Base-by-base conservation (phyloP, 2,888 invertebrate genomes). In the Drosophila multiciliata region DNA sequence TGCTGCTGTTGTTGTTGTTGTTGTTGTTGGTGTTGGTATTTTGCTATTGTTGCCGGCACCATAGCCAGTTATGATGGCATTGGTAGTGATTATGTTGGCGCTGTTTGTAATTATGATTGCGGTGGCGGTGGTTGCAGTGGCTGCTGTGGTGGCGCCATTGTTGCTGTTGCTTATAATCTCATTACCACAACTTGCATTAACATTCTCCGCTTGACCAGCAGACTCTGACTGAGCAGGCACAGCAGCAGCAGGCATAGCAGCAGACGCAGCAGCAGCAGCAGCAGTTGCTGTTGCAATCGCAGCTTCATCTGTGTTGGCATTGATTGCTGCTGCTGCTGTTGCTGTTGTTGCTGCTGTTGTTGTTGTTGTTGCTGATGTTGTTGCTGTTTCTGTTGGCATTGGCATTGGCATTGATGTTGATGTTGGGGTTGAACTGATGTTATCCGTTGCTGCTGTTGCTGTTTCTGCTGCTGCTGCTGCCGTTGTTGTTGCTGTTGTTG, bases 171-270 rank as follows among this genome's bases (percentile, higher is more conserved):
- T 40, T 15, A 49, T 62, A 20, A 38, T 9, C 62, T 65, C 66
- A 42, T 49, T 35, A 26, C 36, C 68, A 33, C 66, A 72, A 52
- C 62, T 78, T 32, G 60, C 72, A 64, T 76, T 89, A 53, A 69
- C 81, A 64, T 70, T 87, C 64, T 78, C 75, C 67, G 73, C 80
- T 71, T 53, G 78, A 38, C 26, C 61, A 73, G 71, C 61, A 73
- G 71, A 57, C 45, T 58, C 73, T 67, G 65, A 70, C 66, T 53
- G 58, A 57, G 42, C 55, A 53, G 42, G 35, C 38, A 64, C 71
- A 40, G 60, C 38, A 62, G 40, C 29, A 55, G 15, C 66, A 32
- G 36, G 61, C 52, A 29, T 12, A 32, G 53, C 42, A 49, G 33
- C 35, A 29, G 58, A 1, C 53, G 42, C 38, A 29, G 38, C 48